Evolutionary conservation across 2,797 vertebrate genomes (phyloP).

Genomic region (Halcyon leucocephala): DNA sequence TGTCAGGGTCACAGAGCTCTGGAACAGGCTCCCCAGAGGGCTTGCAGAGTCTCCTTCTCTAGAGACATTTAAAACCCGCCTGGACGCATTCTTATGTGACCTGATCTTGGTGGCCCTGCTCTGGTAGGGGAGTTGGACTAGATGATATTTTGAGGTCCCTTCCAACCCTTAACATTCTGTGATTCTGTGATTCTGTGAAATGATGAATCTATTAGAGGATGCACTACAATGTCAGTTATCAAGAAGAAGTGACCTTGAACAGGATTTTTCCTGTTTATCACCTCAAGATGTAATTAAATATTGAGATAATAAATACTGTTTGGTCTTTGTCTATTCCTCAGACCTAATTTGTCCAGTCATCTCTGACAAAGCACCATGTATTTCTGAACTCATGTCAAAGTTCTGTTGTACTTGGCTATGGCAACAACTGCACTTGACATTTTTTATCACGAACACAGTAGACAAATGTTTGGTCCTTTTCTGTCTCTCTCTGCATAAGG

Average conservation of each 20-base stretch:
- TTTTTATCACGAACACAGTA: not conserved
- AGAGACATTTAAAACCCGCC: no score
- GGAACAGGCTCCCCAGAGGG: no score
- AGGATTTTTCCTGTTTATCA: not conserved
- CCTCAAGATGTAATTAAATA: not conserved
- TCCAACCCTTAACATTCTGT: no score
- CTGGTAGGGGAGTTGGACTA: no score
- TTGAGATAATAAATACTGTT: not conserved
- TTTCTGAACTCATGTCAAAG: not conserved
- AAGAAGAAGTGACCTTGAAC: not conserved
- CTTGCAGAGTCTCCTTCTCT: no score
- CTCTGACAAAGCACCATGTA: not conserved
- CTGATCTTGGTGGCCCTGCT: no score
- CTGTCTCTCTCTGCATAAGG: not conserved
- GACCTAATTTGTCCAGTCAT: not conserved
- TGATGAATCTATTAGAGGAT: not conserved
- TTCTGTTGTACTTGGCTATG: not conserved
- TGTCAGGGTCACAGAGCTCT: no score
- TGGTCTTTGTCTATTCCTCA: not conserved
- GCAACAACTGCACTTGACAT: not conserved
- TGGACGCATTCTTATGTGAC: no score
- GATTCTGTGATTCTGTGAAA: not conserved
- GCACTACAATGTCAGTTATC: not conserved
- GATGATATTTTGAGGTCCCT: no score
- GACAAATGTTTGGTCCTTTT: not conserved